Conservation (phyloP, 2,888 invertebrate genomes). For the Leptinotarsa peninsularis region DNA sequence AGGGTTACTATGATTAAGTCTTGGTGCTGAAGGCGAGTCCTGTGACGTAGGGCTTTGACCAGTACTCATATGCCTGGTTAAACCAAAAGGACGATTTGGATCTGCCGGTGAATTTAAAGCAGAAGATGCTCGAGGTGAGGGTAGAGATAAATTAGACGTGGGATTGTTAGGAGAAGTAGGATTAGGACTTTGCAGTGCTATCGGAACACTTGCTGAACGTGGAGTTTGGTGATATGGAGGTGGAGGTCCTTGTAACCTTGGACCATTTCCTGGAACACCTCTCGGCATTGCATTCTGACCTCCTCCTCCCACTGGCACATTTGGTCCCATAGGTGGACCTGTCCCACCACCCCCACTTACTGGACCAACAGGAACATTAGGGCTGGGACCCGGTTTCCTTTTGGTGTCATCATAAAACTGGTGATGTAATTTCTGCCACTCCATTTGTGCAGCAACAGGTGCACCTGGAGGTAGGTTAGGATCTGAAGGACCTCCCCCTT, state of each 20-base stretch:
- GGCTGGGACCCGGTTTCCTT: slow-evolving; percentile 61
- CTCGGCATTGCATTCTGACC: slow-evolving; percentile 51
- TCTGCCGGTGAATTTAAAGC: slow-evolving; percentile 79
- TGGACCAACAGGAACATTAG: slow-evolving; percentile 55
- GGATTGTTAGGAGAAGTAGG: slow-evolving; percentile 80
- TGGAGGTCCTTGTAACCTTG: slow-evolving; percentile 78
- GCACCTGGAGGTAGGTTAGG: slow-evolving; percentile 46
- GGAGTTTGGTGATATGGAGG: slow-evolving; percentile 82
- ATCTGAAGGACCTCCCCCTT: slow-evolving; percentile 51
- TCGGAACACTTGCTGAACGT: slow-evolving; percentile 79
- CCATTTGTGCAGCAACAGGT: slow-evolving; percentile 76
- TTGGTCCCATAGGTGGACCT: slow-evolving; percentile 42
- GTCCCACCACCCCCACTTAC: slow-evolving; percentile 51
- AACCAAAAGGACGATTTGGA: slow-evolving; percentile 69
- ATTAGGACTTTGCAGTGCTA: slow-evolving; percentile 80
- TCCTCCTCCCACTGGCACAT: slow-evolving; percentile 41
- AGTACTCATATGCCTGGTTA: slow-evolving; percentile 68
- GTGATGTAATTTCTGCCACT: slow-evolving; percentile 92
- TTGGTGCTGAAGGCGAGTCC: slow-evolving; percentile 70
- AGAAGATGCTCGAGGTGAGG: slow-evolving; percentile 79
- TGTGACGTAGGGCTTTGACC: slow-evolving; percentile 74
- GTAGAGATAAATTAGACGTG: slow-evolving; percentile 77
- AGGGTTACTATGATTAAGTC: slow-evolving; percentile 77
- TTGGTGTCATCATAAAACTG: slow-evolving; percentile 84
- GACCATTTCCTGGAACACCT: slow-evolving; percentile 62